These are phyloP conservation scores for Bos indicus DNA, from an alignment of 2,113 vertebrate genomes.

Conservation along the genomic window DNA sequence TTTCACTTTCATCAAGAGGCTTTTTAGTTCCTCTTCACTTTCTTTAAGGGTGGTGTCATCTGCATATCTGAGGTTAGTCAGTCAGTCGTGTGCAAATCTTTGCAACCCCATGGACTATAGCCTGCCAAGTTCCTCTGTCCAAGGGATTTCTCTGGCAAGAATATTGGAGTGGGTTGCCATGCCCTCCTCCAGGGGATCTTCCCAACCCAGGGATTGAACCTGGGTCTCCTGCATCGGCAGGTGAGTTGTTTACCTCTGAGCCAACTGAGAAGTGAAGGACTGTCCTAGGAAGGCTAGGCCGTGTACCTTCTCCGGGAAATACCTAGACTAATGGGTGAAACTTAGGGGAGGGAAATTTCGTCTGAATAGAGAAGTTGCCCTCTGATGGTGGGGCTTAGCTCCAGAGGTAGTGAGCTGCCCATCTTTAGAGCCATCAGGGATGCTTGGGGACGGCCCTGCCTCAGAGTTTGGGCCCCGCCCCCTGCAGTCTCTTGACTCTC, in stretches of 20 bases:
- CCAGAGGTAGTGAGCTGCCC: not conserved
- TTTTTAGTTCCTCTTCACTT: too few relatives aligned
- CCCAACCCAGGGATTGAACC: not conserved
- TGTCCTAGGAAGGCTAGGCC: not conserved
- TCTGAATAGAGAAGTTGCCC: not conserved
- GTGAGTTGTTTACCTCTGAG: not conserved
- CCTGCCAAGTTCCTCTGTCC: not conserved
- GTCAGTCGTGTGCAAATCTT: not conserved
- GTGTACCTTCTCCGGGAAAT: not conserved
- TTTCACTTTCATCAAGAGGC: too few relatives aligned
- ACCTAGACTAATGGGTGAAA: not conserved
- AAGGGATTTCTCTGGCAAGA: not conserved
- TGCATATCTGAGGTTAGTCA: too few relatives aligned
- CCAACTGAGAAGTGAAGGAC: not conserved
- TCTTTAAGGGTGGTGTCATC: too few relatives aligned
- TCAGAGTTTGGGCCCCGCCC: not conserved
- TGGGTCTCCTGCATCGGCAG: rapidly evolving
- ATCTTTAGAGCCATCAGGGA: not conserved
- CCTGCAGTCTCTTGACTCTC: not conserved
- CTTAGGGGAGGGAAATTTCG: not conserved
- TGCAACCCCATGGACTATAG: not conserved
- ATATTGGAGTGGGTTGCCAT: not conserved
- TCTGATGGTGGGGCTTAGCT: not conserved
- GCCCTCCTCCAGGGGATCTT: not conserved
- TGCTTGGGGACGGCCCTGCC: not conserved